These are phyloP conservation scores for Cheilosia pagana DNA, from an alignment of 2,888 invertebrate species.

Conservation along the genomic window DNA sequence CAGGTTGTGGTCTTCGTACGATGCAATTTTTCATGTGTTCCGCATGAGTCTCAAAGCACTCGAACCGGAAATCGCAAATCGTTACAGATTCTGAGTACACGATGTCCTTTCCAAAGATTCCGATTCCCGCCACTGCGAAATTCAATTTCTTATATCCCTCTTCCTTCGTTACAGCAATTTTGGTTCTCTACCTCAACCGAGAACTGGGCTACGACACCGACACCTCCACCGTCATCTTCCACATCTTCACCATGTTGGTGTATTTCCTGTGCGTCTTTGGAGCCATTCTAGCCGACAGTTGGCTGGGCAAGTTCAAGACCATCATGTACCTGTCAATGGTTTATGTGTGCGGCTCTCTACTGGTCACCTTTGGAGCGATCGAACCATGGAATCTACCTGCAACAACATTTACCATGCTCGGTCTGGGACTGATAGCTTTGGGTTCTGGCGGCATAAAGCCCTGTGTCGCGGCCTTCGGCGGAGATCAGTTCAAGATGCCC, in stretches of 20 bases:
- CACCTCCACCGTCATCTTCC: constrained; percentile 89
- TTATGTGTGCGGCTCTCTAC: constrained; percentile 88
- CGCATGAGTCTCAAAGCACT: too few species aligned
- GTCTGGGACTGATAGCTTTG: constrained; percentile 88
- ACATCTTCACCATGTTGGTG: constrained; percentile 89
- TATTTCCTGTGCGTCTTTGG: constrained; percentile 91
- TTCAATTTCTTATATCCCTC: not conserved
- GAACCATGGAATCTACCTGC: constrained; percentile 84
- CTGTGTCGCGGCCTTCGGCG: constrained; percentile 92
- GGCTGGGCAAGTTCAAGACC: constrained; percentile 90
- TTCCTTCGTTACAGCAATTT: constrained; percentile 85
- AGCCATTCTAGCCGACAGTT: constrained; percentile 91
- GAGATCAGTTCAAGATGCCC: constrained; percentile 89
- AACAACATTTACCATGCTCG: constrained; percentile 86
- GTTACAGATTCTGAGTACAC: too few species aligned
- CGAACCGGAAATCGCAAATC: too few species aligned
- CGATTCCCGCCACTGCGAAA: too few species aligned
- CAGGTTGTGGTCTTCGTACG: too few species aligned
- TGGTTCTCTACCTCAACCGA: constrained; percentile 89
- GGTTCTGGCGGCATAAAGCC: constrained; percentile 94
- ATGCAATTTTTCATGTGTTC: too few species aligned
- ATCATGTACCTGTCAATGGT: constrained; percentile 90
- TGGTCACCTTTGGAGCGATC: constrained; percentile 86
- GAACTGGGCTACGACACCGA: constrained; percentile 87
- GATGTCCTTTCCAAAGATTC: too few species aligned